A percentile compares a stretch with the other conserved stretches of the same genome.
Evolutionary conservation across 1,140 invertebrate species (phyloP).

Genomic region (Megalopta genalis): DNA sequence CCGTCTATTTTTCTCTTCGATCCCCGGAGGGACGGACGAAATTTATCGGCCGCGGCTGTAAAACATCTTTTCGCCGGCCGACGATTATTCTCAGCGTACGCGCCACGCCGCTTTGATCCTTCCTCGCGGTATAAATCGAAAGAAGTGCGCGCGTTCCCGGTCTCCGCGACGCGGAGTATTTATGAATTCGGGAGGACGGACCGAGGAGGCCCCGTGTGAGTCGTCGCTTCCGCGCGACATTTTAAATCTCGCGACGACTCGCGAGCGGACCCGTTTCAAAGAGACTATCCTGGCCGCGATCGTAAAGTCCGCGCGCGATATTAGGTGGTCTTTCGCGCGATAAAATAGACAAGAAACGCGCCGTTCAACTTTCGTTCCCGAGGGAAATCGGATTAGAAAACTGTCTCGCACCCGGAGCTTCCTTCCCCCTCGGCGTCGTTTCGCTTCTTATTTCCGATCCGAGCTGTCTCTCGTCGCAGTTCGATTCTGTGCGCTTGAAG

Average conservation of each 20-base stretch:
- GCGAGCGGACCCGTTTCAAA: neutral
- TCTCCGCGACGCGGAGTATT: constrained; percentile 3
- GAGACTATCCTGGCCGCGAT: neutral
- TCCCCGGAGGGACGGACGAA: constrained; percentile 2
- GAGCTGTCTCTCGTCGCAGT: too few species aligned
- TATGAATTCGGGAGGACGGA: constrained; percentile 6
- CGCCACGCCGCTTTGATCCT: constrained; percentile 34
- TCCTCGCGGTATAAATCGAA: constrained; percentile 40
- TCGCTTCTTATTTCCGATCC: too few species aligned
- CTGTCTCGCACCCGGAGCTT: too few species aligned
- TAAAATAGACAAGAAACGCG: neutral
- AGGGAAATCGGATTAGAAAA: neutral
- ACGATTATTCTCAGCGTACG: constrained; percentile 43
- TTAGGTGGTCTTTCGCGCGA: neutral
- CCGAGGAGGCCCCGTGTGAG: too few species aligned
- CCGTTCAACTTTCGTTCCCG: neutral
- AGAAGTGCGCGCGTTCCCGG: neutral
- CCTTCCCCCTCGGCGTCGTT: too few species aligned
- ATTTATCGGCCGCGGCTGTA: constrained; percentile 37
- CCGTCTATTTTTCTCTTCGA: constrained; percentile 36
- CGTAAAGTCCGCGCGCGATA: neutral
- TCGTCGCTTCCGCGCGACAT: neutral
- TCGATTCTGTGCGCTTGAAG: too few species aligned
- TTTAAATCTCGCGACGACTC: neutral
- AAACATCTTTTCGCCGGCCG: constrained; percentile 14